Evolutionary conservation across 2,797 vertebrate species (phyloP), one percentile per base, ranked within the genome.

Genomic region (Eulemur rubriventer): DNA sequence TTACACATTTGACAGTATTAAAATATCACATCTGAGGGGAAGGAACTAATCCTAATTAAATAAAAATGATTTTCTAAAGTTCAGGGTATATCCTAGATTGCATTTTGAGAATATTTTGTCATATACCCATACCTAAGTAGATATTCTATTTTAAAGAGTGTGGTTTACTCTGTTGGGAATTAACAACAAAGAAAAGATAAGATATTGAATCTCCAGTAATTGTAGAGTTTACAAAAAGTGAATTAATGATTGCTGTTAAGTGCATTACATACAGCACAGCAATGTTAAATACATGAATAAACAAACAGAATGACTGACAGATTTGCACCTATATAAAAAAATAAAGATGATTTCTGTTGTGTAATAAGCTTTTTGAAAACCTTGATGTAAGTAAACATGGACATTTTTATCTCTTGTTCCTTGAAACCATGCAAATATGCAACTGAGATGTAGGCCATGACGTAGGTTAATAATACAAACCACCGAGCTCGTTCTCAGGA

Each of bases 11-110:
- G 79, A 89, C 69, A 89, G 57, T 52, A 91, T 87, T 97, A 89
- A 97, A 97, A 95, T 88, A 94, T 90, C 84, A 97, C 73, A 94
- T 91, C 78, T 48, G 46, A 96, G 78, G 93, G 46, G 63, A 96
- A 94, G 89, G 24, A 91, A 67, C 55, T 76, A 94, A 92, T 67
- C 46, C 70, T 92, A 80, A 92, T 93, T 95, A 92, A 93, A 86
- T 86, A 93, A 95, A 84, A 50, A 81, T 43, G 48, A 84, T 67
- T 96, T 89, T 94, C 85, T 93, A 30, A 93, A 94, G 72, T 91
- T 82, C 76, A 81, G 35, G 52, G 35, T 93, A 82, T 50, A 82
- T 10, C 18, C 30, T 63, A 76, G 83, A 76, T 72, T 95, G 55
- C 17, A 85, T 79, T 84, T 93, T 89, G 43, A 97, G 92, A 89